phyloP scores from a whole-genome alignment of 2,888 invertebrate genomes.

The Cheilosia variabilis region DNA sequence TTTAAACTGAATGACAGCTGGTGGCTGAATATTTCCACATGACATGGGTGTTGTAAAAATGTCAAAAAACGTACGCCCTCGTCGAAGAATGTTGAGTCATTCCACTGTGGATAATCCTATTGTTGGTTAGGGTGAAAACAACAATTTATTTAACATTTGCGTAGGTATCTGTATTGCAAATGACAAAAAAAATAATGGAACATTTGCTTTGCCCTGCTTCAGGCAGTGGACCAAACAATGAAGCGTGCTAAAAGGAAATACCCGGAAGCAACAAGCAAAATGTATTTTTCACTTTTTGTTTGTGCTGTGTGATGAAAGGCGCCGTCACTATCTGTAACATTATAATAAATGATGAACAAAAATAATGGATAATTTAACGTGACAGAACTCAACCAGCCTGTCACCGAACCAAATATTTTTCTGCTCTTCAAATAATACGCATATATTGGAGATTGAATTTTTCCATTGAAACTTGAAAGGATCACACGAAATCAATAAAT shows the following conservation, averaged over 20 bases:
- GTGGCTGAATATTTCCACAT: no score
- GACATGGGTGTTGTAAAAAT: no score
- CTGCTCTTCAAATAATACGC: not conserved
- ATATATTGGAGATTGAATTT: not conserved
- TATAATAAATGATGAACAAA: not conserved
- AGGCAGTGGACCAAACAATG: not conserved
- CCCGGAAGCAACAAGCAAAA: not conserved
- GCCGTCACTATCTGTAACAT: not conserved
- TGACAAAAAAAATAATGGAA: not conserved
- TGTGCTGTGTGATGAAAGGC: not conserved
- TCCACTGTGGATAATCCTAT: not conserved
- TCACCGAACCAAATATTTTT: not conserved
- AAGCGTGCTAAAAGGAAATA: not conserved
- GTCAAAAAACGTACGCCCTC: no score
- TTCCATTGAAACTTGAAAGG: conserved; percentile 2
- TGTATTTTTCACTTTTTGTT: not conserved
- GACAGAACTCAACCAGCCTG: no score
- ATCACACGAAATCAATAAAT: conserved; percentile 3
- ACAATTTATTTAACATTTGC: no score
- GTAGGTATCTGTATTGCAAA: no score
- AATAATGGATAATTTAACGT: conserved; percentile 22
- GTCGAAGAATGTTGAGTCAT: no score
- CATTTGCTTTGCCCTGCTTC: not conserved
- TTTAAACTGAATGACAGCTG: not conserved
- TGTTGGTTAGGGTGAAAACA: not conserved